Percentiles rank a stretch among this genome's conserved stretches.
Evolutionary conservation across 2,888 invertebrate species (phyloP).

Genomic region (Hemithea aestivaria): DNA sequence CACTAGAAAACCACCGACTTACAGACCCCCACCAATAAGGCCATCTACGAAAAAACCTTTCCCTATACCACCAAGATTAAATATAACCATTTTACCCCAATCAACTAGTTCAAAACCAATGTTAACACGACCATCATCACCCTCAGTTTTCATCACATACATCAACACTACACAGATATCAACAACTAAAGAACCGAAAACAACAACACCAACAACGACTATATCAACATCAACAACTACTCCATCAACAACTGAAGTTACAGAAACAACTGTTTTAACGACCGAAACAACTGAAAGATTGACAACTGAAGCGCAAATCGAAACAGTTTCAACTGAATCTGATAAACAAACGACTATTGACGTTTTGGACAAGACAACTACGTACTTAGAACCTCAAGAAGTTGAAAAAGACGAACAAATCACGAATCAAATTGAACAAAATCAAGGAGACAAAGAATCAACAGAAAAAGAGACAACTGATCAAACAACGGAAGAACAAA

Average conservation of each 20-base stretch:
- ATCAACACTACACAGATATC: constrained; percentile 52
- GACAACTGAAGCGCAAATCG: constrained; percentile 31
- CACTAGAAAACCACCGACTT: constrained; percentile 65
- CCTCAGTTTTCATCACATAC: constrained; percentile 55
- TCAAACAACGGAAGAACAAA: constrained; percentile 15
- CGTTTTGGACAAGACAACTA: neutral
- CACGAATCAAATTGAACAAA: constrained; percentile 3
- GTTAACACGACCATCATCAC: constrained; percentile 57
- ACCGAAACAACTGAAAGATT: constrained; percentile 24
- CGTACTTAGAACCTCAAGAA: neutral
- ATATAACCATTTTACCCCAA: constrained; percentile 67
- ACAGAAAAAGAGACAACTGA: constrained; percentile 1
- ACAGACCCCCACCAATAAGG: constrained; percentile 50
- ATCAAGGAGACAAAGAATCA: constrained; percentile 17
- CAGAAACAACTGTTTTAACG: constrained; percentile 23
- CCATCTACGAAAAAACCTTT: constrained; percentile 62
- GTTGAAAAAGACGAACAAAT: constrained; percentile 1
- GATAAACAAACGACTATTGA: constrained; percentile 23
- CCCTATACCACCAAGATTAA: constrained; percentile 65
- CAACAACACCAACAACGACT: constrained; percentile 30
- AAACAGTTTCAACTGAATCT: constrained; percentile 24
- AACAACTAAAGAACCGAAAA: constrained; percentile 32
- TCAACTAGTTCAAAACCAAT: constrained; percentile 60
- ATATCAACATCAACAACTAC: constrained; percentile 28
- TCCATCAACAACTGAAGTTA: constrained; percentile 32